Evolutionary conservation across 53 echinoderm and acorn worm species (phyloP), one percentile per base, ranked within the genome.

Genomic region (Apostichopus leukothele): DNA sequence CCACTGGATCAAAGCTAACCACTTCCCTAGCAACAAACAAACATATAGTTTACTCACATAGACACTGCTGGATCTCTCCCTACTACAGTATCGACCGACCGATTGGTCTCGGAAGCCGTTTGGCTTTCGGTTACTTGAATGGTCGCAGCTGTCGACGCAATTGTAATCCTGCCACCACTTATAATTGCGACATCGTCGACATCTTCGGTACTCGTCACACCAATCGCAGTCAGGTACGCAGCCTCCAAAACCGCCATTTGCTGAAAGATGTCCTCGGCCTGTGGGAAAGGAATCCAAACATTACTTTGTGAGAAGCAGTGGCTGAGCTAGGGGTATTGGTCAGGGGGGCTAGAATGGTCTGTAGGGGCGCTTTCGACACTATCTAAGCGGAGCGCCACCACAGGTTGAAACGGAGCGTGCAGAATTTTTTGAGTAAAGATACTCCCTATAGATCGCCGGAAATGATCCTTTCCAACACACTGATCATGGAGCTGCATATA

Each of bases 151-250:
- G 1, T 52, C 19, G 22, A 96, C 90, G 81, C 96, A 96, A 85
- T 96, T 96, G 87, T 91, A 93, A 54, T 89, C 74, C 73, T 93
- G 91, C 92, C 91, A 91, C 89, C 89, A 96, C 53, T 88, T 88
- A 73, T 86, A 57, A 83, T 92, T 75, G 7, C 73, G 92, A 86
- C 96, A 96, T 75, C 91, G 87, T 11, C 53, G 76, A 74, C 96
- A 96, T 14, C 94, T 91, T 54, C 77, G 89, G 71, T 93, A 90
- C 9, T 90, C 60, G 21, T 94, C 92, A 73, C 94, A 94, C 9
- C 1, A 74, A 74, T 78, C 90, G 79, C 96, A 96, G 76, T 93
- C 63, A 14, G 94, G 94, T 18, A 96, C 93, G 73, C 94, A 94
- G 14, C 93, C 91, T 20, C 90, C 93, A 75, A 92, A 90, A 14